Conservation (phyloP, 2,888 invertebrate genomes). For the Drosophila cognata region DNA sequence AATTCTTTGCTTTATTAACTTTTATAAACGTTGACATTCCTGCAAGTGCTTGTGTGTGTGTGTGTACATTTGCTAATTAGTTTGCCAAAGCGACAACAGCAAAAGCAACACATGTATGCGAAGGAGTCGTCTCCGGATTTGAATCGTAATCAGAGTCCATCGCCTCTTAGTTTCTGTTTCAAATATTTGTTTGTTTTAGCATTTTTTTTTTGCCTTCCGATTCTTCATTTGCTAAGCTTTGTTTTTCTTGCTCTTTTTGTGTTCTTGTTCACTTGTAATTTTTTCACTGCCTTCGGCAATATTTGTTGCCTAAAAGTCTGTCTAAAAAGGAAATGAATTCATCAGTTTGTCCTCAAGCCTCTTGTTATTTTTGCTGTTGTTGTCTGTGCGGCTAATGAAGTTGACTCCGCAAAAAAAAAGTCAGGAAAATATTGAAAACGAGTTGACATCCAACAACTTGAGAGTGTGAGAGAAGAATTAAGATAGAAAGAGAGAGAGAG, state of each 20-base stretch:
- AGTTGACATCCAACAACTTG: constrained; percentile 27
- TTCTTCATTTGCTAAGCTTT: constrained; percentile 16
- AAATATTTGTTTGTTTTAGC: constrained; percentile 19
- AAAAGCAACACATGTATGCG: constrained; percentile 19
- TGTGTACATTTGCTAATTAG: constrained; percentile 77
- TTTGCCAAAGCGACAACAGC: constrained; percentile 58
- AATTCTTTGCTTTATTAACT: constrained; percentile 64
- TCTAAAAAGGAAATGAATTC: constrained; percentile 75
- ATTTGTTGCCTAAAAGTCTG: constrained; percentile 39
- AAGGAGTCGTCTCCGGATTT: constrained; percentile 26
- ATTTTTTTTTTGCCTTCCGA: background rate
- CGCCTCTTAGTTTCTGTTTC: constrained; percentile 20
- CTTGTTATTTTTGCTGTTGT: constrained; percentile 19
- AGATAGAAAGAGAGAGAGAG: background rate
- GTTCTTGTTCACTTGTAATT: constrained; percentile 9
- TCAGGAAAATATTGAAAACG: background rate
- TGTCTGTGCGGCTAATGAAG: constrained; percentile 57
- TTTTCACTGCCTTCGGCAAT: constrained; percentile 13
- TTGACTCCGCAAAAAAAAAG: constrained; percentile 38
- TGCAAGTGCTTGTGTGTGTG: background rate
- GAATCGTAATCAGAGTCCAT: constrained; percentile 24
- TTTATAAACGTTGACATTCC: constrained; percentile 62
- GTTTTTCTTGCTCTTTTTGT: constrained; percentile 2
- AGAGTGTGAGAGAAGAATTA: constrained; percentile 12
- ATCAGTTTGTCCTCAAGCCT: constrained; percentile 46